Conservation (phyloP, 2,797 vertebrate genomes). For the Kryptolebias ocellatus region DNA sequence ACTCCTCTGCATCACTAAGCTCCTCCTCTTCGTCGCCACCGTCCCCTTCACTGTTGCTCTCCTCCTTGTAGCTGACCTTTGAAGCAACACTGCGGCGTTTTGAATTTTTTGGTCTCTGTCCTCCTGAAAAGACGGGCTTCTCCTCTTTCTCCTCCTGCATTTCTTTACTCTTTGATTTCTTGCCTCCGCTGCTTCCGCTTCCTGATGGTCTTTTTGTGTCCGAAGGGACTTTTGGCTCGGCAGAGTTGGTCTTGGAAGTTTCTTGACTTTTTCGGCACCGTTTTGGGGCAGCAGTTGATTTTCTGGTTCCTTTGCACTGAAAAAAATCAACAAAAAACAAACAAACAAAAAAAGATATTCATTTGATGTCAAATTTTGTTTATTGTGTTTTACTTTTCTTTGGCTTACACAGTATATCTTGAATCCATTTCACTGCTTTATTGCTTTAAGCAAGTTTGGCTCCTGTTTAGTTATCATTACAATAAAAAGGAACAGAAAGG, state of each 20-base stretch:
- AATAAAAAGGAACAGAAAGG: not conserved
- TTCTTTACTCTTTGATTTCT: conserved; percentile 69
- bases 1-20: conserved; percentile 81
- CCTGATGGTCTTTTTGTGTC: conserved; percentile 72
- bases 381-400: no score
- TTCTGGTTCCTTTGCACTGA: conserved; percentile 61
- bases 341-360: not conserved
- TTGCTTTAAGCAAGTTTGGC: not conserved
- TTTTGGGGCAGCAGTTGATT: conserved; percentile 34
- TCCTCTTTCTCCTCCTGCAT: conserved; percentile 42
- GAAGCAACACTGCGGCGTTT: conserved; percentile 84
- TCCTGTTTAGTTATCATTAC: not conserved
- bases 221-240: conserved; percentile 63
- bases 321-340: conserved; percentile 8
- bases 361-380: not conserved
- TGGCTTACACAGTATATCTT: no score
- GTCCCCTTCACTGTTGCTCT: conserved; percentile 81
- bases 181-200: conserved; percentile 56
- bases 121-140: conserved; percentile 16
- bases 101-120: conserved; percentile 76
- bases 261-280: conserved; percentile 46
- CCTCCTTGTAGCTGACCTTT: conserved; percentile 93
- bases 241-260: conserved; percentile 47
- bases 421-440: not conserved
- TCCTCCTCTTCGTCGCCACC: conserved; percentile 34